Evolutionary conservation across 1,140 invertebrate genomes (phyloP).

Genomic region (Reticulitermes speratus): DNA sequence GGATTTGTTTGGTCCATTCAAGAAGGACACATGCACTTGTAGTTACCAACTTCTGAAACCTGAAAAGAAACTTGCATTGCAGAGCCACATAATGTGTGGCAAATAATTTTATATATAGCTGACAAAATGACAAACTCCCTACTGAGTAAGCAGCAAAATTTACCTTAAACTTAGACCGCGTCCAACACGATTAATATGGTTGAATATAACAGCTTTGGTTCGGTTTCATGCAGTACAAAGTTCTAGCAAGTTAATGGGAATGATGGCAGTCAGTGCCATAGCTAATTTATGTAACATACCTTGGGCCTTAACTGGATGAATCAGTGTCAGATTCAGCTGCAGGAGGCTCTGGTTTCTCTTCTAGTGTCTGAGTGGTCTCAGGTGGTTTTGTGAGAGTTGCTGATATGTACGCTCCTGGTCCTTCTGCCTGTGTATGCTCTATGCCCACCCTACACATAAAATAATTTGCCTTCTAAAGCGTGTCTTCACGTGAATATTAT

Average conservation of each 20-base stretch:
- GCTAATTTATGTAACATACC: background rate
- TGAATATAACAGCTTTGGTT: no score
- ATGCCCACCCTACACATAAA: slow-evolving; percentile 69
- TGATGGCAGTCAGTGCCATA: no score
- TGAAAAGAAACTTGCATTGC: background rate
- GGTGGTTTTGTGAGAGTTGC: slow-evolving; percentile 57
- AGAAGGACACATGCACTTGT: background rate
- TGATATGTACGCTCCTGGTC: slow-evolving; percentile 70
- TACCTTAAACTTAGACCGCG: no score
- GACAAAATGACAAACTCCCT: no score
- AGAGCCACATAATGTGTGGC: no score
- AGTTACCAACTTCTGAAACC: background rate
- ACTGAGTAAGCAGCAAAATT: no score
- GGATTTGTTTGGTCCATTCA: slow-evolving; percentile 7
- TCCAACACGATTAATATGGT: no score
- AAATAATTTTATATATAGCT: no score
- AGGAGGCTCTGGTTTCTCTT: slow-evolving; percentile 40
- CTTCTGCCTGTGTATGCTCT: slow-evolving; percentile 75
- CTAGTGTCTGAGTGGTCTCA: slow-evolving; percentile 36
- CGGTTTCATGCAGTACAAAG: no score
- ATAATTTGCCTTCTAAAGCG: background rate
- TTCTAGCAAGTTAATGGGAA: no score
- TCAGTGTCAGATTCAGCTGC: slow-evolving; percentile 49
- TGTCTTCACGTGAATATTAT: background rate
- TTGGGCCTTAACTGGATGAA: slow-evolving; percentile 36